Conservation (phyloP, 2,888 invertebrate species). For the Temnothorax unifasciatus region DNA sequence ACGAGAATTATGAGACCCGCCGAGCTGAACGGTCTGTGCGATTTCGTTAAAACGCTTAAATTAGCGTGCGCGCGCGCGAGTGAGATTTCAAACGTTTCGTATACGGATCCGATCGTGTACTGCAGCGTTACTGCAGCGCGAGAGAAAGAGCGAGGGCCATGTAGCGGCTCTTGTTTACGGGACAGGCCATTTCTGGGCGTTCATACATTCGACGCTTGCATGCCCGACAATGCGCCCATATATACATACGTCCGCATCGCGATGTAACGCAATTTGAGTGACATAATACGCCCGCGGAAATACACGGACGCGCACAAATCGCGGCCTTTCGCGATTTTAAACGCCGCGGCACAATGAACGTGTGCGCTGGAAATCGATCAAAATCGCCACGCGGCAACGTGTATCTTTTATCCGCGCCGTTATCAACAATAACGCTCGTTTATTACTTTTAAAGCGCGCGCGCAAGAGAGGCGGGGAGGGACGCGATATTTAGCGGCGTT, state of each 20-base stretch:
- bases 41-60: conserved; percentile 34
- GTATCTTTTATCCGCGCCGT: background rate
- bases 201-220: conserved; percentile 40
- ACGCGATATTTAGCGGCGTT: conserved; percentile 30
- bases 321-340: conserved; percentile 15
- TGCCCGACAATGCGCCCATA: conserved; percentile 43
- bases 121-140: background rate
- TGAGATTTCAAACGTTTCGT: conserved; percentile 33
- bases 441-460: conserved; percentile 21
- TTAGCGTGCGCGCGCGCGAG: background rate
- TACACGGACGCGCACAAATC: conserved; percentile 38
- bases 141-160: background rate
- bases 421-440: conserved; percentile 37
- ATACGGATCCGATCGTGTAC: background rate
- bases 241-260: conserved; percentile 41
- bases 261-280: conserved; percentile 53
- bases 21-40: conserved; percentile 7
- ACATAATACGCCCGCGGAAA: conserved; percentile 47
- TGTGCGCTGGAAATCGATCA: background rate
- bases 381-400: background rate
- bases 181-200: conserved; percentile 29
- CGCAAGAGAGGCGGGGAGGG: background rate
- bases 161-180: conserved; percentile 33
- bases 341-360: background rate
- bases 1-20: conserved; percentile 15